Evolutionary conservation across 1,140 invertebrate genomes (phyloP), one percentile per base, ranked within the genome.

Genomic region (Penaeus japonicus): DNA sequence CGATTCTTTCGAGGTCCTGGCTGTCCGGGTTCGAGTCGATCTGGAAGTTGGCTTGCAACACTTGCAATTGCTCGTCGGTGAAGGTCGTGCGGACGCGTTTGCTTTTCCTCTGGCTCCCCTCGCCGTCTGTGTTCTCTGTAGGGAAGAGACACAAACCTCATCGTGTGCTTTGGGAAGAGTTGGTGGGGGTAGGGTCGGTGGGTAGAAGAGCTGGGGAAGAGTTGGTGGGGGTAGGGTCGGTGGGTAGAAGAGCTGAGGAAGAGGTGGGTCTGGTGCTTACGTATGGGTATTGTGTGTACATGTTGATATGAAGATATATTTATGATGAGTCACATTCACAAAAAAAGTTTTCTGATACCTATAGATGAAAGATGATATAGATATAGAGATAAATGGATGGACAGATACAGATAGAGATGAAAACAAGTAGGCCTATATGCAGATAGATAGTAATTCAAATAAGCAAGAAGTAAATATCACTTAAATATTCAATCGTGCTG

Each of bases 11-110:
- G 91, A 99, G 93, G 92, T 99, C 98, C 92, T 99, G 98, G 0
- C 98, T 98, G 93, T 99, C 99, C 2, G 99, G 99, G 93, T 99
- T 99, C 89, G 97, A 98, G 93, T 99, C 98, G 91, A 99, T 93
- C 92, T 98, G 96, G 93, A 99, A 99, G 93, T 99, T 99, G 15
- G 98, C 97, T 70, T 99, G 98, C 15, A 99, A 94, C 30, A 99
- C 96, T 92, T 98, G 97, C 55, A 99, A 94, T 92, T 99, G 98
- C 92, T 99, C 98, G 93, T 99, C 98, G 7, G 98, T 99, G 93
- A 99, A 99, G 1, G 98, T 99, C 1, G 98, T 99, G 75, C 98
- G 94, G 12, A 99, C 98, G 57, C 98, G 94, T 94, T 99, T 99
- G 90, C 98, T 96, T 93, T 98, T 99, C 93, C 95, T 97, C 92